Percentiles rank a stretch among this genome's conserved stretches.
phyloP scores from a whole-genome alignment of 2,113 vertebrate species.

The Siniperca knerii region DNA sequence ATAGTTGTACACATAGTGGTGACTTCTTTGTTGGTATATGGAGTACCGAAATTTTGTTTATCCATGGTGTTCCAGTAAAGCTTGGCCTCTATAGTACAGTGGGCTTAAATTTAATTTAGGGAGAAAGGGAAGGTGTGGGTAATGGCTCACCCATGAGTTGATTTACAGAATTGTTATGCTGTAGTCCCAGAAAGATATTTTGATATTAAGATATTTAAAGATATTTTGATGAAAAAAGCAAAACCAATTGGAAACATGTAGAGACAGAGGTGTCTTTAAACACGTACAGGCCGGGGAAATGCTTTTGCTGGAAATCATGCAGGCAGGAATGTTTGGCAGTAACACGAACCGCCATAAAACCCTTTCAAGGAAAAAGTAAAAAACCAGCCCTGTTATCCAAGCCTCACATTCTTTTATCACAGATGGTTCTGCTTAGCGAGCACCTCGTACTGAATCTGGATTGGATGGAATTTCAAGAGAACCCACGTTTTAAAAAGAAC shows the following conservation, averaged over 20 bases:
- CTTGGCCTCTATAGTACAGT: slow-evolving; percentile 1
- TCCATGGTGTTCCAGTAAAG: neutral
- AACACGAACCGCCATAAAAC: slow-evolving; percentile 48
- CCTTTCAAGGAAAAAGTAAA: slow-evolving; percentile 67
- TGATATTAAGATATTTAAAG: neutral
- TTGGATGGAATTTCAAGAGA: slow-evolving; percentile 62
- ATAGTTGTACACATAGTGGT: neutral
- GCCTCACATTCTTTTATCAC: slow-evolving; percentile 71
- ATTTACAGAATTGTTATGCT: slow-evolving; percentile 16
- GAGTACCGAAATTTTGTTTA: neutral
- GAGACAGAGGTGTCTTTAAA: slow-evolving; percentile 30
- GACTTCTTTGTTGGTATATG: neutral
- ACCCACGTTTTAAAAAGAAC: slow-evolving; percentile 53
- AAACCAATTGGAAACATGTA: slow-evolving; percentile 16
- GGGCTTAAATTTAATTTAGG: neutral
- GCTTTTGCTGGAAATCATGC: slow-evolving; percentile 56
- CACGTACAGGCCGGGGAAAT: slow-evolving; percentile 35
- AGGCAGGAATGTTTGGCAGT: slow-evolving; percentile 66
- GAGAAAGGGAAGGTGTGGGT: neutral
- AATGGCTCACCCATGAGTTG: neutral
- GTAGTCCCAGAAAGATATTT: neutral
- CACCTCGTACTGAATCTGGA: slow-evolving; percentile 38
- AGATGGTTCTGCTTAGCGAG: slow-evolving; percentile 76
- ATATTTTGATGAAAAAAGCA: neutral
- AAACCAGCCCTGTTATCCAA: slow-evolving; percentile 42